Evolutionary conservation across 2,797 vertebrate species (phyloP).

Genomic region (Falco rusticolus): DNA sequence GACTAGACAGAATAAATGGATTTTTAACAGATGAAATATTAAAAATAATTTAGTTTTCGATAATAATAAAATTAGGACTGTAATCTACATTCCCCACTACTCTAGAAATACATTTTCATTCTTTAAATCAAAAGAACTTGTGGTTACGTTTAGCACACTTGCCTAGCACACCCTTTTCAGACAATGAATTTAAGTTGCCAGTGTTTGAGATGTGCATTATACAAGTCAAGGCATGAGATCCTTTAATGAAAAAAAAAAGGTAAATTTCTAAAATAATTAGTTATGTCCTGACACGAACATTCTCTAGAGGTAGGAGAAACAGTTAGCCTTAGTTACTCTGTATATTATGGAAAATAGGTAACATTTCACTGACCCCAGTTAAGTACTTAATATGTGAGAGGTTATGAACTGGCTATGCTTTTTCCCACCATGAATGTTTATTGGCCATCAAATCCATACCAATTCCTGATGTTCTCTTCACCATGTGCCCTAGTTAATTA

Average conservation of each 20-base stretch:
- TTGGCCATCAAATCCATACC: background rate
- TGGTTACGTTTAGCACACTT: background rate
- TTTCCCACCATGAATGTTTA: background rate
- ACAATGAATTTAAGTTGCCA: background rate
- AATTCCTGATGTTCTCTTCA: background rate
- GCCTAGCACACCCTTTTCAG: background rate
- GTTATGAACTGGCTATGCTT: background rate
- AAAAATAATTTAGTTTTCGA: background rate
- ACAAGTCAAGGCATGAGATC: fast-evolving
- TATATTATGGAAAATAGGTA: background rate
- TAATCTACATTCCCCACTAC: background rate
- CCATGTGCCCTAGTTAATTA: background rate
- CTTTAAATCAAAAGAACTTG: background rate
- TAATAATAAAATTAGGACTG: background rate
- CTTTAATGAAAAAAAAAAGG: background rate
- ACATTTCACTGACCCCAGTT: background rate
- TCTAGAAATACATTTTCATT: background rate
- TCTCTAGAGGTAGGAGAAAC: background rate
- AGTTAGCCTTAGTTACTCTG: background rate
- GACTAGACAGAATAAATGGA: background rate
- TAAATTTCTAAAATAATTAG: background rate
- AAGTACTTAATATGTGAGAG: background rate
- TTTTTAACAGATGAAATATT: background rate
- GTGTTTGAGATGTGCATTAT: background rate
- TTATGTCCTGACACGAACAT: background rate